These are phyloP conservation scores for Trachemys scripta DNA, from an alignment of 2,113 vertebrate species.

Conservation along the genomic window DNA sequence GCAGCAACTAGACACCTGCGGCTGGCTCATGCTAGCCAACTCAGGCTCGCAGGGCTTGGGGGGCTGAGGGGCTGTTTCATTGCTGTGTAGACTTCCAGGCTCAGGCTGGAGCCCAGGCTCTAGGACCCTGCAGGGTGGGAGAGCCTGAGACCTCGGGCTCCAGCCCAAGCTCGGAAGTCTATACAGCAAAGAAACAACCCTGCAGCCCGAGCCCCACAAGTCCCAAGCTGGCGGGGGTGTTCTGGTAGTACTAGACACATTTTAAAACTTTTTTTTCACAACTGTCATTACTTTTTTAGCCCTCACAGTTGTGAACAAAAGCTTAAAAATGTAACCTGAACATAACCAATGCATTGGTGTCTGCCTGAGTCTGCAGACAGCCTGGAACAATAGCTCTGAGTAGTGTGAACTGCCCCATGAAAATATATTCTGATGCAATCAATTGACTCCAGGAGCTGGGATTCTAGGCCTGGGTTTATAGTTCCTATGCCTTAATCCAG, in stretches of 20 bases:
- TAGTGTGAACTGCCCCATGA: background rate
- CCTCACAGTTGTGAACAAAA: background rate
- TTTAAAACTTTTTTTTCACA: background rate
- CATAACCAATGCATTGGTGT: background rate
- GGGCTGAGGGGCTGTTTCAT: background rate
- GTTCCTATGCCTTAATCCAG: slow-evolving; percentile 51
- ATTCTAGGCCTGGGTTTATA: background rate
- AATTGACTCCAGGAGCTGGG: slow-evolving; percentile 37
- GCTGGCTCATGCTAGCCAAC: background rate
- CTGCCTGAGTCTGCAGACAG: background rate
- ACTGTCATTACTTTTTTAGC: background rate
- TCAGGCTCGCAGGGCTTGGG: background rate
- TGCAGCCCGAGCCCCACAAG: no score
- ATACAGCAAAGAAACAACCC: no score
- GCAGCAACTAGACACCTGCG: background rate
- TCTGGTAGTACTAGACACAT: background rate
- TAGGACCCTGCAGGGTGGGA: background rate
- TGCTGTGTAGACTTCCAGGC: background rate
- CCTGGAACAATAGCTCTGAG: background rate
- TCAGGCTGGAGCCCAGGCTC: background rate
- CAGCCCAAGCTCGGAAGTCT: no score
- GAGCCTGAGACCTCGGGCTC: background rate
- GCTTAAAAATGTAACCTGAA: background rate
- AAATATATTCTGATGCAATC: background rate
- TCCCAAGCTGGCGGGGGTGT: no score